phyloP scores from a whole-genome alignment of 2,797 vertebrate genomes.

The Parauchenoglanis punctatus region DNA sequence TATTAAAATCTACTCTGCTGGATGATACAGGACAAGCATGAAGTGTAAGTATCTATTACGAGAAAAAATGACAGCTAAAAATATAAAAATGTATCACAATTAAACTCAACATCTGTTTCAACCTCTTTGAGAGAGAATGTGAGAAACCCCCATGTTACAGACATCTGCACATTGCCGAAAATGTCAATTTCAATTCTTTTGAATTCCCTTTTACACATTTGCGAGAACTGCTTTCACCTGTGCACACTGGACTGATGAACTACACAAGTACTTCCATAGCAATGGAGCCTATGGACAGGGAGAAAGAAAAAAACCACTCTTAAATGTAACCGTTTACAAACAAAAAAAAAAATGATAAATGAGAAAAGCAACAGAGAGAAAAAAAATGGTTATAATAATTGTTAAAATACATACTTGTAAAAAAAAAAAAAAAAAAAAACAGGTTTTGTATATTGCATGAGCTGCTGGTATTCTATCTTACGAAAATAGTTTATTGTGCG shows the following conservation, averaged over 20 bases:
- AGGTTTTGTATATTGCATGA: slow-evolving; percentile 59
- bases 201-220: slow-evolving; percentile 54
- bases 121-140: slow-evolving; percentile 37
- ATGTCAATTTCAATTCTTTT: slow-evolving; percentile 20
- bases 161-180: slow-evolving; percentile 41
- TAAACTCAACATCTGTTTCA: slow-evolving; percentile 51
- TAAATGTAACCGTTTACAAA: slow-evolving; percentile 37
- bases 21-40: slow-evolving; percentile 35
- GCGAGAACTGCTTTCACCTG: slow-evolving; percentile 32
- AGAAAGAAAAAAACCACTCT: not conserved
- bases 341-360: slow-evolving; percentile 15
- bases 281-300: slow-evolving; percentile 29
- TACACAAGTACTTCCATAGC: slow-evolving; percentile 25
- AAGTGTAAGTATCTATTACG: slow-evolving; percentile 46
- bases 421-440: slow-evolving; percentile 53
- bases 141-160: slow-evolving; percentile 31
- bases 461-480: slow-evolving; percentile 61
- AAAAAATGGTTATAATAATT: slow-evolving; percentile 46
- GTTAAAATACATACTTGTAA: slow-evolving; percentile 57
- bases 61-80: slow-evolving; percentile 40
- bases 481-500: slow-evolving; percentile 65
- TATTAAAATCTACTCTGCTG: slow-evolving; percentile 40
- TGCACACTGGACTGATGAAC: slow-evolving; percentile 34
- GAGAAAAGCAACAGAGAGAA: slow-evolving; percentile 32
- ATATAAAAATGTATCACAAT: slow-evolving; percentile 59